These are phyloP conservation scores for Pampus argenteus DNA, from an alignment of 2,797 vertebrate species.

Conservation along the genomic window DNA sequence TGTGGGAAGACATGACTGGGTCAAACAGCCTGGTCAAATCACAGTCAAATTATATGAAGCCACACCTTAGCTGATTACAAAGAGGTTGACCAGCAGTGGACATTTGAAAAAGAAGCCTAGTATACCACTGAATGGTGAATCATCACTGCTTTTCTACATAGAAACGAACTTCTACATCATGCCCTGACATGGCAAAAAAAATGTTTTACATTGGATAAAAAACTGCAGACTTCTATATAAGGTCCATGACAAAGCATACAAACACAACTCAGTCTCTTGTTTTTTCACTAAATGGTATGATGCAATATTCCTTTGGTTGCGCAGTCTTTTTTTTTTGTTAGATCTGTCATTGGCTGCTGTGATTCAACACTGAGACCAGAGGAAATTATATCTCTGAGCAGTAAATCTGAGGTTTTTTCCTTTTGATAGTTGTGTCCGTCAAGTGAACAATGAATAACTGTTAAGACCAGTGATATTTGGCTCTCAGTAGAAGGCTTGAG, in stretches of 20 bases:
- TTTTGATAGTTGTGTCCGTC: conserved; percentile 22
- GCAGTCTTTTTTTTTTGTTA: conserved; percentile 17
- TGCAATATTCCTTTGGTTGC: conserved; percentile 51
- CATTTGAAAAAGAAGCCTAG: background rate
- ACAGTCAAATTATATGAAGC: conserved; percentile 44
- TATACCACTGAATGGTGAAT: background rate
- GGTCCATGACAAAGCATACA: conserved; percentile 20
- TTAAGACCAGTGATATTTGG: background rate
- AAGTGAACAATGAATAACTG: conserved; percentile 18
- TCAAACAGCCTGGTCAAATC: conserved; percentile 60
- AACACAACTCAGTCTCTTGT: conserved; percentile 30
- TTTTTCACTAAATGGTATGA: conserved; percentile 52
- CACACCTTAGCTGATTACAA: conserved; percentile 26
- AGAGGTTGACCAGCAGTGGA: background rate
- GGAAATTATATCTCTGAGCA: background rate
- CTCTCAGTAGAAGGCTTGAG: background rate
- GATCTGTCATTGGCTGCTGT: conserved; percentile 24
- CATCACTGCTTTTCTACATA: background rate
- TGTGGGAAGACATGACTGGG: conserved; percentile 49
- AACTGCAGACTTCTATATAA: conserved; percentile 9
- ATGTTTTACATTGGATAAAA: conserved; percentile 27
- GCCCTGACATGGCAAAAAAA: conserved; percentile 39
- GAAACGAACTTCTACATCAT: too few relatives aligned
- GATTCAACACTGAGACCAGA: conserved; percentile 29
- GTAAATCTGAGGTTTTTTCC: conserved; percentile 7